Base-by-base conservation (phyloP, 2,113 vertebrate species). In the Lophochroa leadbeateri region DNA sequence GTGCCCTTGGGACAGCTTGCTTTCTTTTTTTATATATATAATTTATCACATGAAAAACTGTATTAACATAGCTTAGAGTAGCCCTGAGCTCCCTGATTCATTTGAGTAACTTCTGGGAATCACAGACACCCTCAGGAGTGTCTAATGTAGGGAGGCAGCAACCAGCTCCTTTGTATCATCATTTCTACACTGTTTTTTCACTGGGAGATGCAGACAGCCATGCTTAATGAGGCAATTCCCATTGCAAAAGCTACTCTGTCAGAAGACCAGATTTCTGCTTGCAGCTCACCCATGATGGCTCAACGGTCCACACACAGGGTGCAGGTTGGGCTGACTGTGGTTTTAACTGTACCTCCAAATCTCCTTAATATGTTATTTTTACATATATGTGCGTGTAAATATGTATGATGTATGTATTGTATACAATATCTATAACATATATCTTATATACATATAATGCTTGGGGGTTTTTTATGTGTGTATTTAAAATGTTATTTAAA, bases 161-260 rank as follows among this genome's bases (percentile, higher is more conserved):
- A 43, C 9, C 50, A 89, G 29, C 50, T 78, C 64, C 77, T 23
- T 33, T 24, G 11, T 43, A n/a, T 49, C 41, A 20, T 33, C 14
- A 19, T 65, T 94, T 84, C 61, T 61, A 1, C 13, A 15, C 44
- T 57, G 21, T 0, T 72, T 83, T 91, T 67, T 63, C n/a, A n/a
- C 21, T 46, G 68, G 41, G 24, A 44, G 24, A 29, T 70, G 44
- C 52, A 88, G 58, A 29, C 0, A 0, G 13, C 43, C 4, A 1
- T 53, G 69, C 16, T 68, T 77, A 83, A 57, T 18, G 31, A 86
- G 65, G 52, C n/a, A 68, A 53, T 25, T 88, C 70, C 52, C 61
- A 12, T 21, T 79, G 70, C 74, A 76, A 90, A 86, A 82, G 3
- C 33, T 75, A 4, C 65, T 63, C 52, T 57, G 41, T 44, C 41